Evolutionary conservation across 2,888 invertebrate species (phyloP).

Genomic region (Ecdyonurus torrentis): DNA sequence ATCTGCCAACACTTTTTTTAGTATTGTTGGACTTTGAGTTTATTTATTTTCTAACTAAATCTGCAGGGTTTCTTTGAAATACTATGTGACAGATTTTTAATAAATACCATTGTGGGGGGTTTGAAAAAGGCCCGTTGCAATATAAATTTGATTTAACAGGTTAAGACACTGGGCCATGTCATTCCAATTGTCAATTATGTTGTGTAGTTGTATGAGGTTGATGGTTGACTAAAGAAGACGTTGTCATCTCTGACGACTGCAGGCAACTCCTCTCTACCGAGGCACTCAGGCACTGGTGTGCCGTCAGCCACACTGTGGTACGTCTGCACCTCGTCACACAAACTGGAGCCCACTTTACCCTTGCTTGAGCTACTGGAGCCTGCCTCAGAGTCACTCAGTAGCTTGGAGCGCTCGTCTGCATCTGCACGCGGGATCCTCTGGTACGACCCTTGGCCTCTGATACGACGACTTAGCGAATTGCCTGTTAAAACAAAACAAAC

Average conservation of each 20-base stretch:
- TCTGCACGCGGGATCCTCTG: neutral
- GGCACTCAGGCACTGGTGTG: neutral
- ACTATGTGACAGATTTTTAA: no score
- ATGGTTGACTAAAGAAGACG: neutral
- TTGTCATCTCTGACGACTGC: neutral
- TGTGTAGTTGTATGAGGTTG: neutral
- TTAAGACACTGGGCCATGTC: no score
- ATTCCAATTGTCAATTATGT: no score
- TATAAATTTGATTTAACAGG: no score
- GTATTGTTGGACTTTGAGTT: no score
- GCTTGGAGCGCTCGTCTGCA: neutral
- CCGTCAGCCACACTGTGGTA: neutral
- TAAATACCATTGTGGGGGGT: no score
- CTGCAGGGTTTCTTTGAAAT: no score
- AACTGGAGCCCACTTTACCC: neutral
- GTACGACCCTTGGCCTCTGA: slow-evolving; percentile 38
- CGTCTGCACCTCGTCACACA: neutral
- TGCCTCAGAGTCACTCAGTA: neutral
- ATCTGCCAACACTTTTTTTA: no score
- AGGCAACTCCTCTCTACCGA: neutral
- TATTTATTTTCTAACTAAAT: no score
- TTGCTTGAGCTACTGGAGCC: neutral
- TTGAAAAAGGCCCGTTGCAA: no score
- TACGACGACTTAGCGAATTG: slow-evolving; percentile 57
- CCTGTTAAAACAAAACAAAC: slow-evolving; percentile 27